Percentiles rank a stretch among this genome's conserved stretches.
phyloP scores from a whole-genome alignment of 1,140 invertebrate genomes.

The Drosophila kurseongensis region DNA sequence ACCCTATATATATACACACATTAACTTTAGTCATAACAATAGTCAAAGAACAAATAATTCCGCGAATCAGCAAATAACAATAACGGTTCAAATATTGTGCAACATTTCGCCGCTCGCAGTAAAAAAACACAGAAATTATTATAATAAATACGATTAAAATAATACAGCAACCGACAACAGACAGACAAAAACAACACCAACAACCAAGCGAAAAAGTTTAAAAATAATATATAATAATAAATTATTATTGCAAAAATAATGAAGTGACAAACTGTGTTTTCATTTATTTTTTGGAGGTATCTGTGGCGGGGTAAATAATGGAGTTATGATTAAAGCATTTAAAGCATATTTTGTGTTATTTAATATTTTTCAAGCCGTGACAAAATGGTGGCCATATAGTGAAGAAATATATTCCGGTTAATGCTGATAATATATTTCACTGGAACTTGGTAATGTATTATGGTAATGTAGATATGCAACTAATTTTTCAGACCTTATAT shows the following conservation, averaged over 20 bases:
- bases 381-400: too few species aligned
- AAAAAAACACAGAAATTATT: conserved; percentile 61
- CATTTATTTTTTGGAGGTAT: conserved; percentile 24
- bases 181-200: conserved; percentile 32
- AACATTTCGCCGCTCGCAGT: conserved; percentile 63
- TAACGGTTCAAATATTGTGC: conserved; percentile 56
- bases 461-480: too few species aligned
- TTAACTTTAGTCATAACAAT: conserved; percentile 81
- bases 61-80: conserved; percentile 38
- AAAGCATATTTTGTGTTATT: too few species aligned
- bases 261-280: conserved; percentile 32
- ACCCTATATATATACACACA: conserved; percentile 58
- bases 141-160: conserved; percentile 74
- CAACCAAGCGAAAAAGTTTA: conserved; percentile 69
- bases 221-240: conserved; percentile 80
- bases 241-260: conserved; percentile 79
- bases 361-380: too few species aligned
- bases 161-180: conserved; percentile 43
- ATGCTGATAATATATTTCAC: too few species aligned
- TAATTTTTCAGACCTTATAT: too few species aligned
- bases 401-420: too few species aligned
- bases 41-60: conserved; percentile 64
- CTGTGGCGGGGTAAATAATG: not conserved
- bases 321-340: not conserved
- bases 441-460: too few species aligned